Evolutionary conservation across 2,113 vertebrate species (phyloP).

Genomic region (Sylvilagus bachmani): DNA sequence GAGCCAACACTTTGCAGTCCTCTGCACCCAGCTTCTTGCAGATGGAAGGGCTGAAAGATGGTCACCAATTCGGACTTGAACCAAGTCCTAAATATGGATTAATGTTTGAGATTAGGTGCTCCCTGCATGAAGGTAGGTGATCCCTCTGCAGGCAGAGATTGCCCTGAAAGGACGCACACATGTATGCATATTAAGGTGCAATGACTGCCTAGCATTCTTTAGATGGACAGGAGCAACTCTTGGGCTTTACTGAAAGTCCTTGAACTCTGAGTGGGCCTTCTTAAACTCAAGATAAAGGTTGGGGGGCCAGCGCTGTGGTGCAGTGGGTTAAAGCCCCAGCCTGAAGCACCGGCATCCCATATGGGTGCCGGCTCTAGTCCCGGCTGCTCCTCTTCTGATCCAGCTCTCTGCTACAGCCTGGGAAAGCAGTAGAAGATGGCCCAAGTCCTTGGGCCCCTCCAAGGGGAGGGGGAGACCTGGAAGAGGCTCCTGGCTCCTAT

Average conservation of each 20-base stretch:
- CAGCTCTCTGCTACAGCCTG: no score
- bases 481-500: no score
- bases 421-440: no score
- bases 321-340: no score
- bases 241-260: neutral
- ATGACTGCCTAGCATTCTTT: neutral
- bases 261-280: neutral
- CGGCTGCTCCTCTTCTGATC: no score
- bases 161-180: neutral
- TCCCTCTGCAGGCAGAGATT: neutral
- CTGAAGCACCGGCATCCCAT: no score
- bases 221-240: neutral
- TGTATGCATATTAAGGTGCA: no score
- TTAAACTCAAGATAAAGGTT: slow-evolving; percentile 6
- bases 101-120: neutral
- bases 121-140: neutral
- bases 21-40: neutral
- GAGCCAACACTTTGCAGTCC: neutral
- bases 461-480: no score
- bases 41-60: neutral
- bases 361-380: no score
- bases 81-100: neutral
- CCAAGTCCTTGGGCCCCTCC: no score
- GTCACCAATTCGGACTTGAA: slow-evolving; percentile 28
- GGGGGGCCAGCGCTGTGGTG: no score